Percentiles rank a stretch among this genome's conserved stretches.
Evolutionary conservation across 1,140 invertebrate species (phyloP).

Genomic region (Schmidtea mediterranea): DNA sequence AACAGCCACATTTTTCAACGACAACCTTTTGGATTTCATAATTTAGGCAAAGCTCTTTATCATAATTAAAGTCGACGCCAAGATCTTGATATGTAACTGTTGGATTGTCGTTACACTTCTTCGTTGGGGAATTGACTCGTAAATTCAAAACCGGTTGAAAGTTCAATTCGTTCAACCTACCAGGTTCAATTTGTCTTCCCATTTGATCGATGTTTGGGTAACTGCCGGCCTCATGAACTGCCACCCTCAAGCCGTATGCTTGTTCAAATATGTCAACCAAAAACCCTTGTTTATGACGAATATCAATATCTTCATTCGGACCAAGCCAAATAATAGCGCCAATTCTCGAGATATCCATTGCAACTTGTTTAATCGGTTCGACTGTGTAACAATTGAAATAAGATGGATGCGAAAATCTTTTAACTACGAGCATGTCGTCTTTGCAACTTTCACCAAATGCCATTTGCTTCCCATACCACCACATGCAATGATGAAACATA

Average conservation of each 20-base stretch:
- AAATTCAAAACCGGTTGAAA: background rate
- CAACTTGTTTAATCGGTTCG: background rate
- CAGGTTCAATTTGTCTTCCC: background rate
- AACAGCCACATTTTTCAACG: background rate
- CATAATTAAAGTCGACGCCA: background rate
- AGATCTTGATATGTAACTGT: background rate
- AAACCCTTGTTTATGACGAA: conserved; percentile 1
- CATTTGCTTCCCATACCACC: background rate
- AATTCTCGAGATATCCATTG: background rate
- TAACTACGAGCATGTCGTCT: background rate
- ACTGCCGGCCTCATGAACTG: background rate
- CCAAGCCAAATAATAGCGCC: background rate
- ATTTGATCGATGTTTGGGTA: background rate
- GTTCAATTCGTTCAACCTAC: background rate
- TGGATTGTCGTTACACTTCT: background rate
- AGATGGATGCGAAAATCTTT: background rate
- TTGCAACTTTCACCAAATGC: background rate
- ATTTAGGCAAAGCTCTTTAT: background rate
- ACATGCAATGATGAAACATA: background rate
- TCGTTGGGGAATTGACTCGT: background rate
- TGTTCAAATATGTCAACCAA: conserved; percentile 1
- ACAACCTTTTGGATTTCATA: background rate
- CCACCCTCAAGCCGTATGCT: background rate
- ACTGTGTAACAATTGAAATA: conserved; percentile 2
- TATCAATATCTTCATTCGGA: background rate